phyloP scores from a whole-genome alignment of 2,113 vertebrate species.

The Puma concolor region DNA sequence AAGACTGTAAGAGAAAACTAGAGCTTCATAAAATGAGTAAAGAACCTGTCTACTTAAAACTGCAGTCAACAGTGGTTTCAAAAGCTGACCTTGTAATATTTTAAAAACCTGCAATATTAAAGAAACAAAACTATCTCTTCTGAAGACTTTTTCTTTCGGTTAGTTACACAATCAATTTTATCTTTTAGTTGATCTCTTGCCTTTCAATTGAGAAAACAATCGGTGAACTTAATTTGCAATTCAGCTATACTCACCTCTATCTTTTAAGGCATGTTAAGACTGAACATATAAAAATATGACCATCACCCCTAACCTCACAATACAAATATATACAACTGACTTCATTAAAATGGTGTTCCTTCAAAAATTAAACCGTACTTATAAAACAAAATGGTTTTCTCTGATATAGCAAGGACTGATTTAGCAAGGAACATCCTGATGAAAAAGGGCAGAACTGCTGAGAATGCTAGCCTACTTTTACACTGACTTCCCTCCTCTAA shows the following conservation, averaged over 20 bases:
- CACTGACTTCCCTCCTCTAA: constrained; percentile 66
- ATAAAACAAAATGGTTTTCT: constrained; percentile 68
- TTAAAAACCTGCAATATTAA: not conserved
- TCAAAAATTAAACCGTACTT: constrained; percentile 55
- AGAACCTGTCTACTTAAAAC: not conserved
- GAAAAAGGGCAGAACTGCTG: constrained; percentile 72
- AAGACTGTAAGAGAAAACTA: constrained; percentile 43
- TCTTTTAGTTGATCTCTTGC: not conserved
- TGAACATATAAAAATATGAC: constrained; percentile 58
- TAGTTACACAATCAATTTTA: constrained; percentile 18
- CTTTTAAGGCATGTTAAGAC: constrained; percentile 33
- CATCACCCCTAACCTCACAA: constrained; percentile 6
- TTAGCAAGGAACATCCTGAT: constrained; percentile 76
- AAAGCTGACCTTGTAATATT: constrained; percentile 22
- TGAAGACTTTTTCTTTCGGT: not conserved
- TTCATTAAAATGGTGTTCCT: constrained; percentile 39
- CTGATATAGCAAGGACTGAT: constrained; percentile 60
- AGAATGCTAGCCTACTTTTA: constrained; percentile 78
- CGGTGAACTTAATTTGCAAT: not conserved
- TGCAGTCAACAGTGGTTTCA: not conserved
- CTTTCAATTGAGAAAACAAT: constrained; percentile 34
- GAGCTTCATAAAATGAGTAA: constrained; percentile 34
- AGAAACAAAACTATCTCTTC: not conserved
- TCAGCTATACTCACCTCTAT: not conserved
- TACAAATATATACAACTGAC: not conserved